Conservation (phyloP, 2,113 vertebrate genomes). For the Ammodramus savannarum region DNA sequence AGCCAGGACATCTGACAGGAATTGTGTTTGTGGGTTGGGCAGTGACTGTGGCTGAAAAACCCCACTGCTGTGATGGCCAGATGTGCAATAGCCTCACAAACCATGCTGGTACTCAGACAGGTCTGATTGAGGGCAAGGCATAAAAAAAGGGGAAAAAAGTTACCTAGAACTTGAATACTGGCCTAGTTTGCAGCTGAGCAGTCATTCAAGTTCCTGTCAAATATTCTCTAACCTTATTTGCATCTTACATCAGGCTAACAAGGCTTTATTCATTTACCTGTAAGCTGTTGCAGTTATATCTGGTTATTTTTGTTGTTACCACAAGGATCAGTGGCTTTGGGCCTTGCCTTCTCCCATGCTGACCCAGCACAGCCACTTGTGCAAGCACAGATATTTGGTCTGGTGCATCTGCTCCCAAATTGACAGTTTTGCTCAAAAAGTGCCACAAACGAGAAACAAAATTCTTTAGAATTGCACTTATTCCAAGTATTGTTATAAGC, state of each 20-base stretch:
- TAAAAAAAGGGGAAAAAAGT: not conserved
- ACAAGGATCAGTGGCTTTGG: not conserved
- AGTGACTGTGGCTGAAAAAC: not conserved
- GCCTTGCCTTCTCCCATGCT: constrained; percentile 66
- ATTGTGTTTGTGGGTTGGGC: not conserved
- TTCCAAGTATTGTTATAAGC: not conserved
- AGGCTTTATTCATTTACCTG: not conserved
- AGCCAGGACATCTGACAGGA: too few species aligned
- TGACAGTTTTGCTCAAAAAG: constrained; percentile 71
- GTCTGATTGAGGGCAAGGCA: not conserved
- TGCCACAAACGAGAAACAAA: not conserved
- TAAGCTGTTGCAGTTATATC: not conserved
- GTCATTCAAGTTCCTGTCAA: not conserved
- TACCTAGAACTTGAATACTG: not conserved
- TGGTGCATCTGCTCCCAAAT: constrained; percentile 67
- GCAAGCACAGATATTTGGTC: constrained; percentile 77
- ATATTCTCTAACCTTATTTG: not conserved
- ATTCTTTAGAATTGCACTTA: not conserved
- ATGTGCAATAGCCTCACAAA: not conserved
- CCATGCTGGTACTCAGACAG: not conserved
- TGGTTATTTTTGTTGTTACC: not conserved
- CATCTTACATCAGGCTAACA: not conserved
- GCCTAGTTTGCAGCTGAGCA: not conserved
- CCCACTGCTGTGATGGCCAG: not conserved
- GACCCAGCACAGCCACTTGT: constrained; percentile 59